A percentile compares a stretch with the other conserved stretches of the same genome.
phyloP scores from a whole-genome alignment of 37 sponge, comb jelly and placozoan species.

The Diacarnus erythraeanus region DNA sequence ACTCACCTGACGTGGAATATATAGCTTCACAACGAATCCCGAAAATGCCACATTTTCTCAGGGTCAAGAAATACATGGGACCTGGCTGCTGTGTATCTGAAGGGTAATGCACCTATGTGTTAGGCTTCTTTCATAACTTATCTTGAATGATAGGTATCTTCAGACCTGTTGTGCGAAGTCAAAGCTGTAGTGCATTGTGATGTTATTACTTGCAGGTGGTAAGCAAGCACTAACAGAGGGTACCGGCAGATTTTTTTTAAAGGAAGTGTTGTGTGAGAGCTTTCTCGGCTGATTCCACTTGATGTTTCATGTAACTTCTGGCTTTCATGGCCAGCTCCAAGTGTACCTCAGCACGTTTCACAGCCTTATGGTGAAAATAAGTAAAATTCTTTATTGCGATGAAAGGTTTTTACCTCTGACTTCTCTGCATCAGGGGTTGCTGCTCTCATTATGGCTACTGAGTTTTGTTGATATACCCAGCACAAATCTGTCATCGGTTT shows the following conservation, averaged over 20 bases:
- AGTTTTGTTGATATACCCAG: conserved; percentile 66
- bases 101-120: conserved; percentile 49
- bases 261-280: conserved; percentile 9
- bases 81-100: conserved; percentile 60
- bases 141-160: no score
- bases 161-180: conserved; percentile 59
- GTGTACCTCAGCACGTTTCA: conserved; percentile 30
- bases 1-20: conserved; percentile 53
- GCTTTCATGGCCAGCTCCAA: conserved; percentile 22
- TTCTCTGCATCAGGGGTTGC: conserved; percentile 34
- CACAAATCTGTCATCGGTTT: conserved; percentile 62
- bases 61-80: conserved; percentile 71
- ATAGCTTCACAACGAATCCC: conserved; percentile 68
- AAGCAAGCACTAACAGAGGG: neutral
- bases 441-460: conserved; percentile 26
- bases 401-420: conserved; percentile 9
- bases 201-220: neutral
- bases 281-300: neutral
- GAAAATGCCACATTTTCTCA: conserved; percentile 58
- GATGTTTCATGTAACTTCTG: conserved; percentile 6
- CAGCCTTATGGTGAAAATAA: no score
- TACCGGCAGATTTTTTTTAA: neutral
- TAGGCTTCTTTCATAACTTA: neutral
- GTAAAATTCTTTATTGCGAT: no score
- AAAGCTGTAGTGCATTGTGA: conserved; percentile 48